phyloP scores from a whole-genome alignment of 2,888 invertebrate genomes.

The Eumerus sabulonum region DNA sequence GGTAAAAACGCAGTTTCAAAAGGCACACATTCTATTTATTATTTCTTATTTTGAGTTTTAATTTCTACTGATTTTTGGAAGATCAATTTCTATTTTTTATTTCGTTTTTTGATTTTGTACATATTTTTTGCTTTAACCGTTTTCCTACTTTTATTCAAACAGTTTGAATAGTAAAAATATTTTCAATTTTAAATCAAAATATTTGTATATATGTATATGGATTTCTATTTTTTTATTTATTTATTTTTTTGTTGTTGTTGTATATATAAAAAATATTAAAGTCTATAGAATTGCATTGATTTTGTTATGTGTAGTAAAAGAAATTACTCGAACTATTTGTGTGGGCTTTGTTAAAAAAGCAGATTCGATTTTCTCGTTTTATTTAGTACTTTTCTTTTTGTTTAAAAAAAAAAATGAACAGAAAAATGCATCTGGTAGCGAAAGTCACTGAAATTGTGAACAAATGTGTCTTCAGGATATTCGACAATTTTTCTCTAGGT shows the following conservation, averaged over 20 bases:
- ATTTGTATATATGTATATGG: constrained; percentile 38
- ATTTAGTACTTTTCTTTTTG: constrained; percentile 6
- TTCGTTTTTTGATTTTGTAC: constrained; percentile 54
- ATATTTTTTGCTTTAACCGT: constrained; percentile 39
- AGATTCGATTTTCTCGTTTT: constrained; percentile 14
- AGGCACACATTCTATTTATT: constrained; percentile 63
- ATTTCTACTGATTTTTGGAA: constrained; percentile 50
- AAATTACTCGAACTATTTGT: constrained; percentile 31
- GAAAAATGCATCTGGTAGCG: constrained; percentile 38
- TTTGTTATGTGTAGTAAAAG: constrained; percentile 38
- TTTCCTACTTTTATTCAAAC: constrained; percentile 12
- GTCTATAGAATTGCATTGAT: constrained; percentile 66
- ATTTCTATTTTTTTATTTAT: no score
- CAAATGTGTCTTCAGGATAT: constrained; percentile 69
- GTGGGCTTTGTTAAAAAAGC: constrained; percentile 58
- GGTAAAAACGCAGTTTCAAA: constrained; percentile 60
- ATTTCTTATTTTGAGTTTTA: constrained; percentile 16
- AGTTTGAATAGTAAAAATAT: constrained; percentile 24
- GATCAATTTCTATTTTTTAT: constrained; percentile 31
- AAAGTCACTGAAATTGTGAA: constrained; percentile 68
- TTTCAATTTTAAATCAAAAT: constrained; percentile 61
- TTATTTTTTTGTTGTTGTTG: constrained; percentile 16
- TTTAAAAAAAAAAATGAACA: constrained; percentile 18
- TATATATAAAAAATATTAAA: constrained; percentile 47
- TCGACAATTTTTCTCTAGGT: constrained; percentile 42